Percentiles rank a stretch among this genome's conserved stretches.
phyloP scores from a whole-genome alignment of 2,113 vertebrate species.

The Miniopterus natalensis region DNA sequence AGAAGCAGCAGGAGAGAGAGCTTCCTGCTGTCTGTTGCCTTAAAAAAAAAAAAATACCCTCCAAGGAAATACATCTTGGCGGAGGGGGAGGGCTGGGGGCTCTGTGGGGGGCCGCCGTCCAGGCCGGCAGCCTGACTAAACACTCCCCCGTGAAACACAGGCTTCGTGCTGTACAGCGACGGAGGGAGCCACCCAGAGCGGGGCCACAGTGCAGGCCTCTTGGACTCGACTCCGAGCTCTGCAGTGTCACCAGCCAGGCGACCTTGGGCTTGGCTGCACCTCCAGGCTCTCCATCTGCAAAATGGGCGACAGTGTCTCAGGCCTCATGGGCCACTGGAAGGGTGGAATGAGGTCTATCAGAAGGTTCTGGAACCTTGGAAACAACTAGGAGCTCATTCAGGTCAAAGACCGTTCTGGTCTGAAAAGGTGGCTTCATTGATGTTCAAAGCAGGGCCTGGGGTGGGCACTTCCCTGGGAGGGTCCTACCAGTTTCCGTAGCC shows the following conservation, averaged over 20 bases:
- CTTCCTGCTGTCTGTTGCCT: slow-evolving; percentile 41
- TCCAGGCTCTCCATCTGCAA: neutral
- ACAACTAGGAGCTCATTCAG: neutral
- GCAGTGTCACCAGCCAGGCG: fast-evolving
- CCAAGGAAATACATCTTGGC: neutral
- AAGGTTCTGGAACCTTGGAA: neutral
- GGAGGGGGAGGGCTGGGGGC: neutral
- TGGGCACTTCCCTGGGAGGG: neutral
- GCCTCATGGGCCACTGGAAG: neutral
- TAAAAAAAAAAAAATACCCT: slow-evolving; percentile 57
- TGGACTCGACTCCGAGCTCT: neutral
- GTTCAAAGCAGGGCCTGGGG: too few relatives aligned
- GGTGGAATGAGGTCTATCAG: neutral
- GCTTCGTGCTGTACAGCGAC: fast-evolving
- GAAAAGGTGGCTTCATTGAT: neutral
- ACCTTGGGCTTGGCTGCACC: too few relatives aligned
- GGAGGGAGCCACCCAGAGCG: neutral
- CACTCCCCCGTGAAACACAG: fast-evolving
- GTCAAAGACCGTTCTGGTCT: neutral
- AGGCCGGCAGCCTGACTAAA: neutral
- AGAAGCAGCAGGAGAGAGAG: neutral
- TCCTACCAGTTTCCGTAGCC: neutral
- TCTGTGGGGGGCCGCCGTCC: neutral
- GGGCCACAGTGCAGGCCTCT: neutral
- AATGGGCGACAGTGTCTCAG: neutral